Base-by-base conservation (phyloP, 2,113 vertebrate genomes). In the Malurus melanocephalus region DNA sequence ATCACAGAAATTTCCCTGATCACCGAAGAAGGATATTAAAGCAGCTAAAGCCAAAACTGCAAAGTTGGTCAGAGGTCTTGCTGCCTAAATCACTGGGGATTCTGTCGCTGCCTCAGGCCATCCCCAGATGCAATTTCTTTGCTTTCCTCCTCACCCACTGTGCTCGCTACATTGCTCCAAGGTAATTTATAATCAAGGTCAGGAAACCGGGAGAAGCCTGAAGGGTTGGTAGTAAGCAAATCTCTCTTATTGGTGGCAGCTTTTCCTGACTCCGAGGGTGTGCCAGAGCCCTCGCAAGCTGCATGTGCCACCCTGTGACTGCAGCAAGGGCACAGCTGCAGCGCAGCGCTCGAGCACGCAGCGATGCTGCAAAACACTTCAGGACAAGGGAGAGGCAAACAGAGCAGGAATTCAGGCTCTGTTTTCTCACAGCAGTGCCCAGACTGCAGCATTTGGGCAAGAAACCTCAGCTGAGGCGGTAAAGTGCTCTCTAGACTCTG, bases 271-370 rank as follows among this genome's bases (percentile, higher is more conserved):
- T 24, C 51, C 0, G 7, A 89, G 49, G 49, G 35, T 67, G 72
- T 81, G 67, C 79, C 60, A 32, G 4, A 16, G n/a, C 10, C 71
- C 60, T 40, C 20, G 7, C 0, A 27, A n/a, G 32, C 23, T 8
- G 60, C 51, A 22, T 3, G 17, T 68, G 33, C 59, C 46, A 53
- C 2, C 46, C 48, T 61, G 71, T 59, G 76, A 80, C 86, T 57
- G 64, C 83, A 94, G 85, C 68, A 74, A 91, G 89, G 93, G 65
- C 92, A 75, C 52, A 87, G 69, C 87, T 77, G 91, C 84, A 60
- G 65, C 3, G 13, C 80, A 52, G 73, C 0, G 0, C 38, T 61
- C 0, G 2, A 90, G 80, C 77, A 83, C 3, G 1, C 57, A 86
- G 77, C 19, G 0, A 53, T 66, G 84, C 83, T 77, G 80, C 89